phyloP scores from a whole-genome alignment of 2,888 invertebrate species.

The Melinaea marsaeus region DNA sequence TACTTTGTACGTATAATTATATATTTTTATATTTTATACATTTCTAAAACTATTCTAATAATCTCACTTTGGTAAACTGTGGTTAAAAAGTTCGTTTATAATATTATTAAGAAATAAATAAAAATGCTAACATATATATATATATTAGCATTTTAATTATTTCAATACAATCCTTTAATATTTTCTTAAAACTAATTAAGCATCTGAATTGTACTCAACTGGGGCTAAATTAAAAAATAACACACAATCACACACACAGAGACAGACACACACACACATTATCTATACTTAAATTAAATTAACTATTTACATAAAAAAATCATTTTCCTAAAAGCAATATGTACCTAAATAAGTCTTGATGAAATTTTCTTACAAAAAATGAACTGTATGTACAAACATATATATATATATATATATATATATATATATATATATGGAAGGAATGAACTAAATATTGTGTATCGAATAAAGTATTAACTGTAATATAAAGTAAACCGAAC shows the following conservation, averaged over 20 bases:
- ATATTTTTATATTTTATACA: conserved; percentile 12
- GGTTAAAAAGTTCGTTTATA: conserved; percentile 65
- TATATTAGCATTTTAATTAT: conserved; percentile 1
- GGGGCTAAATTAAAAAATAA: not conserved
- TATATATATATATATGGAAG: too few species aligned
- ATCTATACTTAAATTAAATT: too few species aligned
- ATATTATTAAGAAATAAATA: conserved; percentile 30
- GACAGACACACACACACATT: too few species aligned
- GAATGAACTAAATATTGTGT: too few species aligned
- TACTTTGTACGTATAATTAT: conserved; percentile 65
- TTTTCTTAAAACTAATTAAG: conserved; percentile 7
- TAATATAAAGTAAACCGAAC: conserved; percentile 28
- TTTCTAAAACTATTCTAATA: conserved; percentile 64
- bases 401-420: too few species aligned
- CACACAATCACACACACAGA: too few species aligned
- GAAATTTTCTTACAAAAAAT: too few species aligned
- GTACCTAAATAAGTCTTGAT: too few species aligned
- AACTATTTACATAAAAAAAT: too few species aligned
- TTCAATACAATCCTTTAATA: not conserved
- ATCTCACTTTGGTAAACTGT: conserved; percentile 80
- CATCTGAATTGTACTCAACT: not conserved
- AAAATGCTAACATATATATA: not conserved
- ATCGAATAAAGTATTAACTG: not conserved
- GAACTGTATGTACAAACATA: too few species aligned
- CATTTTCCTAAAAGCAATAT: too few species aligned